Evolutionary conservation across 2,797 vertebrate species (phyloP).

Genomic region (Betta splendens): DNA sequence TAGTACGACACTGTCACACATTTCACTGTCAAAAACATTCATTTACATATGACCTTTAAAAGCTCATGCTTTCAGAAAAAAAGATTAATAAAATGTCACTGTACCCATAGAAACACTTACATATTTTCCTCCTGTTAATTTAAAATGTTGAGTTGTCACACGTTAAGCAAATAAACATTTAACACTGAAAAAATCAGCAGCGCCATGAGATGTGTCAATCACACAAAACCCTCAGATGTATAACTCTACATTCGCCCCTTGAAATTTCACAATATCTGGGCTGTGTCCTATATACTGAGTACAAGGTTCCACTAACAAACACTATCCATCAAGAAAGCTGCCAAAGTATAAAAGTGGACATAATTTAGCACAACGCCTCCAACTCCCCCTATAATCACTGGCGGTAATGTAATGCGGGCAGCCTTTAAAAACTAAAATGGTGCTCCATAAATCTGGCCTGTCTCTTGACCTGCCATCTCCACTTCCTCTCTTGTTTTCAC

Average conservation of each 20-base stretch:
- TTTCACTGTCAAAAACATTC: neutral
- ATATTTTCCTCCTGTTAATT: slow-evolving; percentile 5
- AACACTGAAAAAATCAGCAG: slow-evolving; percentile 7
- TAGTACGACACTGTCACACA: neutral
- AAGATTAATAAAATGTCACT: too few relatives aligned
- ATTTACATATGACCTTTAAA: neutral
- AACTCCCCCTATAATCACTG: slow-evolving; percentile 70
- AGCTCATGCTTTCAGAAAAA: neutral
- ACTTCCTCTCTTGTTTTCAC: slow-evolving; percentile 30
- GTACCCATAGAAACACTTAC: neutral
- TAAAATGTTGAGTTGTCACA: slow-evolving; percentile 11
- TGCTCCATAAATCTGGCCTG: slow-evolving; percentile 72
- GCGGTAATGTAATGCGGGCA: slow-evolving; percentile 76
- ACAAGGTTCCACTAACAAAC: slow-evolving; percentile 60
- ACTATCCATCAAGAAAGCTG: slow-evolving; percentile 72
- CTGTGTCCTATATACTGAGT: slow-evolving; percentile 21
- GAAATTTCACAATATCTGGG: slow-evolving; percentile 23
- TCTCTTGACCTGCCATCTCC: slow-evolving; percentile 65
- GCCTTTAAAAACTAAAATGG: slow-evolving; percentile 79
- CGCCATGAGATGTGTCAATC: too few relatives aligned
- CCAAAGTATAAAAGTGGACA: slow-evolving; percentile 69
- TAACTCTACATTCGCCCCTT: slow-evolving; percentile 1
- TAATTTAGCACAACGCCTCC: slow-evolving; percentile 74
- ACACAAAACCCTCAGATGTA: slow-evolving; percentile 5
- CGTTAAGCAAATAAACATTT: slow-evolving; percentile 37